Evolutionary conservation across 2,113 vertebrate species (phyloP).

Genomic region (Poeciliopsis prolifica): DNA sequence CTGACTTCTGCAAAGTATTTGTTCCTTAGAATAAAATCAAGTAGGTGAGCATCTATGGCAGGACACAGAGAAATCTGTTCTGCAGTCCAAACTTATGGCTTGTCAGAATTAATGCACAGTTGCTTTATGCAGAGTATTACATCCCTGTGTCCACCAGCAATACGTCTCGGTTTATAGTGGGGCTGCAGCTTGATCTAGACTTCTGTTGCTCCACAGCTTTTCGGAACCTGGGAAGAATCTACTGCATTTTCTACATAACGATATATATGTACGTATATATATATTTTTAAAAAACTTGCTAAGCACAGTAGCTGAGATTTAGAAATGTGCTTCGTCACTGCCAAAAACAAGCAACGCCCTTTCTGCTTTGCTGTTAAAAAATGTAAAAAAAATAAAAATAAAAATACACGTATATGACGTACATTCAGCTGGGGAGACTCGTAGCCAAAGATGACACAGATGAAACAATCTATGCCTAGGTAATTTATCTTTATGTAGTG

Average conservation of each 20-base stretch:
- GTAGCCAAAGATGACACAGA: not conserved
- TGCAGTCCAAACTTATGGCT: constrained; percentile 71
- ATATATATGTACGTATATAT: no score
- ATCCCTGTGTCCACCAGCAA: not conserved
- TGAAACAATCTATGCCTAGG: not conserved
- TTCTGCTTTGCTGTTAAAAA: no score
- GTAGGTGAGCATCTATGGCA: constrained; percentile 56
- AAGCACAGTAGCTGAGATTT: not conserved
- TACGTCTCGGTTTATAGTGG: not conserved
- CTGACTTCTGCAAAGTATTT: constrained; percentile 53
- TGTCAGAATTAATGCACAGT: constrained; percentile 47
- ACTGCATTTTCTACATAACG: no score
- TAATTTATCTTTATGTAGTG: not conserved
- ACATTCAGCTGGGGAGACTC: not conserved
- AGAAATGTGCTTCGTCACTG: not conserved
- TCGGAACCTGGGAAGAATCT: not conserved
- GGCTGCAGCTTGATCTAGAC: not conserved
- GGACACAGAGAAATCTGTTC: constrained; percentile 72
- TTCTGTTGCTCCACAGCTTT: not conserved
- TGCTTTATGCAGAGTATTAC: constrained; percentile 40
- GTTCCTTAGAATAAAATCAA: constrained; percentile 65
- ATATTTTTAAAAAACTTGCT: no score
- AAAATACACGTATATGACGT: no score
- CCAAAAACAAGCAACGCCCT: not conserved
- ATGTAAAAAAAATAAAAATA: no score